Evolutionary conservation across 2,797 vertebrate species (phyloP).

Genomic region (Gobio occitaniae): DNA sequence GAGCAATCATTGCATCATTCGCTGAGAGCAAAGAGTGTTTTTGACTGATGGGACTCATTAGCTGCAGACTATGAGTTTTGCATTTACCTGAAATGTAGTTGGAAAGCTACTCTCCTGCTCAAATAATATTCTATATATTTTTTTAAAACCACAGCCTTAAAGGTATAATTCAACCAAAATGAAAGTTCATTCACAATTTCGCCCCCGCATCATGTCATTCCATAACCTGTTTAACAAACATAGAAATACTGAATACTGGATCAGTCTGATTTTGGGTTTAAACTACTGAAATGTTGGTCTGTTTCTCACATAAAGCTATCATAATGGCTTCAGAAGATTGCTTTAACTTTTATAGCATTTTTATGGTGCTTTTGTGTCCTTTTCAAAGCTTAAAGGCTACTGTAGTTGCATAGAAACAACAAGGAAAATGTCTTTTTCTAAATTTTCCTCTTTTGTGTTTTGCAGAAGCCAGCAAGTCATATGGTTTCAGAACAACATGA

Average conservation of each 20-base stretch:
- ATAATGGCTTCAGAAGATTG: neutral
- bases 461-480: neutral
- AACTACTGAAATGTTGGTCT: neutral
- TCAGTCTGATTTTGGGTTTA: neutral
- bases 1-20: conserved; percentile 59
- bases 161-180: conserved; percentile 29
- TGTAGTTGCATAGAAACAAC: neutral
- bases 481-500: neutral
- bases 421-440: neutral
- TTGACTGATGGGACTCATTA: conserved; percentile 52
- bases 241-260: neutral
- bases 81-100: neutral
- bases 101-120: neutral
- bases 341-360: neutral
- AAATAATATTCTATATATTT: neutral
- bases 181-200: neutral
- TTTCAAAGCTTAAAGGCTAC: neutral
- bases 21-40: conserved; percentile 51
- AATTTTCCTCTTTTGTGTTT: neutral
- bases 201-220: neutral
- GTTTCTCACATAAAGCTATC: neutral
- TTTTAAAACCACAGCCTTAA: neutral
- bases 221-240: neutral
- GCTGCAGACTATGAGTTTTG: conserved; percentile 31
- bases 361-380: neutral